Conservation (phyloP, 1,140 invertebrate species). For the Melitaea cinxia region DNA sequence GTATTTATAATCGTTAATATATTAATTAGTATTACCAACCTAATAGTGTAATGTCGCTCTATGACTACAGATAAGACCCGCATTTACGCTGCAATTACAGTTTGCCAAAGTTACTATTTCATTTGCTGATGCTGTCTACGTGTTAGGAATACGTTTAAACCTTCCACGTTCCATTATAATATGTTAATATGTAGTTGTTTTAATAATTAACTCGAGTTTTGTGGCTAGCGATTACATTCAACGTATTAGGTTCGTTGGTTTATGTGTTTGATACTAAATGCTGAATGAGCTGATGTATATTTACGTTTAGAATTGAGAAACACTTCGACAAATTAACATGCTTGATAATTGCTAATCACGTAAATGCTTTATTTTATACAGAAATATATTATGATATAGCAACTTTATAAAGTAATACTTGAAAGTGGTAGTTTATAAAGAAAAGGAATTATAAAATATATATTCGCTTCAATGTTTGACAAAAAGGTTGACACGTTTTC, state of each 20-base stretch:
- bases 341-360: too few species aligned
- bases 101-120: conserved; percentile 45
- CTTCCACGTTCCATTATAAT: conserved; percentile 9
- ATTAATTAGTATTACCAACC: too few species aligned
- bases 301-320: neutral
- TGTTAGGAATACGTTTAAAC: conserved; percentile 16
- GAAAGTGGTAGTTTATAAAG: too few species aligned
- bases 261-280: neutral
- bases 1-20: too few species aligned
- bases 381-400: too few species aligned
- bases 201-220: conserved; percentile 3
- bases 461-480: too few species aligned
- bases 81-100: neutral
- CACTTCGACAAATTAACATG: neutral
- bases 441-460: too few species aligned
- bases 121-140: conserved; percentile 36
- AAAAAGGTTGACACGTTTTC: too few species aligned
- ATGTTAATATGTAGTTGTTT: conserved; percentile 5
- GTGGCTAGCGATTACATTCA: neutral
- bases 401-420: too few species aligned
- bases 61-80: too few species aligned
- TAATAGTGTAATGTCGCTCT: too few species aligned
- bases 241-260: neutral
- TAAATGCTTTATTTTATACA: too few species aligned
- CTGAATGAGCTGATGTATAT: neutral